A percentile compares a stretch with the other conserved stretches of the same genome.
phyloP scores from a whole-genome alignment of 2,797 vertebrate genomes.

The Gallinago nigripennis region DNA sequence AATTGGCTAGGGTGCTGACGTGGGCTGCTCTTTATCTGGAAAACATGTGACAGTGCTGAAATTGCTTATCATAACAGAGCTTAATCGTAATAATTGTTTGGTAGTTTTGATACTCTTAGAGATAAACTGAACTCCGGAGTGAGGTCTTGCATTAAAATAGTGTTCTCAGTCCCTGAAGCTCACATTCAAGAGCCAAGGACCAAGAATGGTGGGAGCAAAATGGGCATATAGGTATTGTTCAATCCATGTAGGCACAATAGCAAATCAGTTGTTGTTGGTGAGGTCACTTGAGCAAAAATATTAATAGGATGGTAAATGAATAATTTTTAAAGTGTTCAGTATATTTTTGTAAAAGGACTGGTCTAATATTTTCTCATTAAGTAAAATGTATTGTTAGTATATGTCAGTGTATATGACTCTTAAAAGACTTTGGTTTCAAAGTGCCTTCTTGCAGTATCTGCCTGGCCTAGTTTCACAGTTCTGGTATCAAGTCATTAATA shows the following conservation, averaged over 20 bases:
- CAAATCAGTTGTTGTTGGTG: not conserved
- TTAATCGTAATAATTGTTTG: not conserved
- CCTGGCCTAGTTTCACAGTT: slow-evolving; percentile 49
- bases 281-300: not conserved
- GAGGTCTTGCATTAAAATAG: not conserved
- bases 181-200: not conserved
- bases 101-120: not conserved
- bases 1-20: not conserved
- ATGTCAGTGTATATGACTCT: not conserved
- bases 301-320: not conserved
- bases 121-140: not conserved
- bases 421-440: slow-evolving; percentile 14
- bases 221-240: not conserved
- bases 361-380: not conserved
- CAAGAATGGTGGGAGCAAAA: not conserved
- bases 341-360: not conserved
- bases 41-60: not conserved
- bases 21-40: not conserved
- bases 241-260: not conserved
- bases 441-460: slow-evolving; percentile 4
- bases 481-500: slow-evolving; percentile 52
- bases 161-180: not conserved
- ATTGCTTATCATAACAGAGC: not conserved
- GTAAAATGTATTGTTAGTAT: not conserved
- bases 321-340: not conserved